A percentile compares a stretch with the other conserved stretches of the same genome.
phyloP scores from a whole-genome alignment of 2,113 vertebrate species.

The Danionella cerebrum region DNA sequence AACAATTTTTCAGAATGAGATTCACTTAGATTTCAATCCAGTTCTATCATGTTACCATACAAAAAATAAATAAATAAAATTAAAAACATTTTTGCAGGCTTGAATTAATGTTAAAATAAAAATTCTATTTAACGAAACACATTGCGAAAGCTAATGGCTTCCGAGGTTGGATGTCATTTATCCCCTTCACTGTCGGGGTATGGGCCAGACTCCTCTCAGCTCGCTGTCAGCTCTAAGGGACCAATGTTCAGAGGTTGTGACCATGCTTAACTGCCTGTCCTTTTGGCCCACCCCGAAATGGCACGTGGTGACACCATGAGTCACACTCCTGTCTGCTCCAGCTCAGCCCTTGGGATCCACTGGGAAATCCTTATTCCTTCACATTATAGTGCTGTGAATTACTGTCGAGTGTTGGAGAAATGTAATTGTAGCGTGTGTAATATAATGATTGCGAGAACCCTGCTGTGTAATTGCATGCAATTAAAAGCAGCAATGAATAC shows the following conservation, averaged over 20 bases:
- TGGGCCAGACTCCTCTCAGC: conserved; percentile 1
- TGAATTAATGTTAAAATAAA: too few species aligned
- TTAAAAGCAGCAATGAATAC: not conserved
- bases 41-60: too few species aligned
- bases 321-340: not conserved
- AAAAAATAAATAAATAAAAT: too few species aligned
- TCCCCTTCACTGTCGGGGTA: conserved; percentile 3
- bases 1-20: too few species aligned
- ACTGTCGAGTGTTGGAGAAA: not conserved
- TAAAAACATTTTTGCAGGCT: too few species aligned
- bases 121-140: too few species aligned
- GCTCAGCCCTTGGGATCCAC: not conserved
- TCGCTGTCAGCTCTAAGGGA: conserved; percentile 2
- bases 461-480: too few species aligned
- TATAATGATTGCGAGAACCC: too few species aligned
- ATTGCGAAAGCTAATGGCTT: not conserved
- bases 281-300: not conserved
- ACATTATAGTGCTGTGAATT: not conserved
- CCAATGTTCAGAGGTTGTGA: conserved; percentile 5
- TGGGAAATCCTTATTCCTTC: not conserved
- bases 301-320: not conserved
- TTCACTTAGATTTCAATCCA: too few species aligned
- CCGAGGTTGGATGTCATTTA: conserved; percentile 15
- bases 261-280: conserved; percentile 28
- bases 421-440: not conserved